Conservation (phyloP, 1,140 invertebrate genomes). For the Sminthurides bifidus region DNA sequence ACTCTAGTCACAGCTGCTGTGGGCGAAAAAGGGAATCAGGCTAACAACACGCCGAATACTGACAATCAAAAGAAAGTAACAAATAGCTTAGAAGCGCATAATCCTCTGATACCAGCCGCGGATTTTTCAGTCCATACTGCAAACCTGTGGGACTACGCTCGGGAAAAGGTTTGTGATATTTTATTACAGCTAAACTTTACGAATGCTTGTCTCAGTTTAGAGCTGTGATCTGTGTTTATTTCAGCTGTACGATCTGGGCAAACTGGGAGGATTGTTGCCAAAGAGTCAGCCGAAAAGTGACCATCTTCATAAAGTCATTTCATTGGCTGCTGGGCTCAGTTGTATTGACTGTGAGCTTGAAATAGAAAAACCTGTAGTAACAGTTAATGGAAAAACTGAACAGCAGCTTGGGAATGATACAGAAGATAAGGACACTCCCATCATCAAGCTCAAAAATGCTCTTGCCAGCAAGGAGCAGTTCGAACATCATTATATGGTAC, state of each 20-base stretch:
- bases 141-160: slow-evolving; percentile 78
- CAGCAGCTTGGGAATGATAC: neutral
- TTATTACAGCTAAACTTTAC: neutral
- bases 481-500: slow-evolving; percentile 71
- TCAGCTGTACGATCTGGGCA: slow-evolving; percentile 70
- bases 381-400: slow-evolving; percentile 9
- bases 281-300: slow-evolving; percentile 61
- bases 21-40: too few species aligned
- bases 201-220: neutral
- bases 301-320: slow-evolving; percentile 78
- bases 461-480: slow-evolving; percentile 80
- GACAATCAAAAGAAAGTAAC: neutral
- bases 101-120: slow-evolving; percentile 10
- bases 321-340: slow-evolving; percentile 74
- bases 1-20: too few species aligned
- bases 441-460: slow-evolving; percentile 77
- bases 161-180: slow-evolving; percentile 60
- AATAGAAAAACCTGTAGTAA: neutral
- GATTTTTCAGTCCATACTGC: slow-evolving; percentile 80
- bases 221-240: slow-evolving; percentile 5
- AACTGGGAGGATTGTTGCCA: slow-evolving; percentile 82
- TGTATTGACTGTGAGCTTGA: neutral
- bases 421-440: slow-evolving; percentile 43
- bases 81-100: neutral
- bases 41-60: too few species aligned